Evolutionary conservation across 2,113 vertebrate species (phyloP).

Genomic region (Rhegmatorhina hoffmannsi): DNA sequence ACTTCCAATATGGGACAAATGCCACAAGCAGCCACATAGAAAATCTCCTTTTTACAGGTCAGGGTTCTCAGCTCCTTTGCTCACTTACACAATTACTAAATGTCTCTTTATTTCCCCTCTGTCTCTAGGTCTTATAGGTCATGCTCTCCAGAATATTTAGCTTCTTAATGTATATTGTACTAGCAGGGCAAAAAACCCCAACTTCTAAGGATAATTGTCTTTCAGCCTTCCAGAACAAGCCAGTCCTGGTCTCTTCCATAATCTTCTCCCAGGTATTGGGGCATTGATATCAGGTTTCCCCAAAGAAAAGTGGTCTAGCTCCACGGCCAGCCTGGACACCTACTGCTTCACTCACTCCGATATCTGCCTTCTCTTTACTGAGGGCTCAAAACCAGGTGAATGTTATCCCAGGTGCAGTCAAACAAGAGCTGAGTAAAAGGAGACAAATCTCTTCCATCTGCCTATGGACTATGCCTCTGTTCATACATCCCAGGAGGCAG

Average conservation of each 20-base stretch:
- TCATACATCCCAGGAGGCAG: background rate
- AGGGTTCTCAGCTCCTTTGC: background rate
- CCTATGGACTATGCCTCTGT: background rate
- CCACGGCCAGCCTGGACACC: background rate
- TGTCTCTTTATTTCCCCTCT: background rate
- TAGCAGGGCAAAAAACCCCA: accelerated
- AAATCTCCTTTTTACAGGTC: background rate
- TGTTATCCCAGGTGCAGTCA: background rate
- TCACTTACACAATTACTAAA: background rate
- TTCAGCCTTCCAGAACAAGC: background rate
- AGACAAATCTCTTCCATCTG: background rate
- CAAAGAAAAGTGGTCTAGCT: background rate
- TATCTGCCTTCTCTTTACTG: accelerated
- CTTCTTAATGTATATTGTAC: background rate
- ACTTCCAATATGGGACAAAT: background rate
- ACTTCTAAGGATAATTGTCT: background rate
- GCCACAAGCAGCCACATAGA: background rate
- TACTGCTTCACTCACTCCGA: background rate
- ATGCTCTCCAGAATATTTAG: background rate
- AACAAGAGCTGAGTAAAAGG: background rate
- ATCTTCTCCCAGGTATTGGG: background rate
- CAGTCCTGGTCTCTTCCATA: background rate
- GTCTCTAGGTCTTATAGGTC: background rate
- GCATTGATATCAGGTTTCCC: background rate
- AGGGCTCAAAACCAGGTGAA: background rate